These are phyloP conservation scores for Melipona quadrifasciata DNA, from an alignment of 1,140 invertebrate genomes.

Conservation along the genomic window DNA sequence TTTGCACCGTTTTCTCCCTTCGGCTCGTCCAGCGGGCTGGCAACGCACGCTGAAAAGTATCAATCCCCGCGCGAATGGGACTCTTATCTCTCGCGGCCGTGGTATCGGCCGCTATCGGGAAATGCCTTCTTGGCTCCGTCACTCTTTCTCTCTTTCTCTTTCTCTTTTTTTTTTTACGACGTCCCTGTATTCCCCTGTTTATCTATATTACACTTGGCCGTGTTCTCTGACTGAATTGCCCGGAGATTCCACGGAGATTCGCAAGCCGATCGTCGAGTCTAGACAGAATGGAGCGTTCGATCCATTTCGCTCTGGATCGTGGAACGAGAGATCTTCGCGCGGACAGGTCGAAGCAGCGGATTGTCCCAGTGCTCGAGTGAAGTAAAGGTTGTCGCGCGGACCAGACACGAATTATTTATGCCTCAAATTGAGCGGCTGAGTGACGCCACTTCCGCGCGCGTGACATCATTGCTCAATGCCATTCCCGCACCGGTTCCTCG, in stretches of 20 bases:
- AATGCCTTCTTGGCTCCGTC: neutral
- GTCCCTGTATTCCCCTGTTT: neutral
- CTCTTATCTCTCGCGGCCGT: slow-evolving; percentile 34
- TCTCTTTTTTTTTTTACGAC: neutral
- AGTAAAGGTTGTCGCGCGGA: slow-evolving; percentile 46
- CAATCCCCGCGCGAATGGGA: slow-evolving; percentile 26
- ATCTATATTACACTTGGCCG: neutral
- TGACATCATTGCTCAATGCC: slow-evolving; percentile 69
- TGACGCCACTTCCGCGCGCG: slow-evolving; percentile 67
- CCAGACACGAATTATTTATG: slow-evolving; percentile 62
- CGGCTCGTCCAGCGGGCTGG: slow-evolving; percentile 3
- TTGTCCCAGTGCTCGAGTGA: slow-evolving; percentile 25
- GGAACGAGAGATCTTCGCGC: neutral
- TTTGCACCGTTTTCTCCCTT: neutral
- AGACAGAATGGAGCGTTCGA: neutral
- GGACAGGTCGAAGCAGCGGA: neutral
- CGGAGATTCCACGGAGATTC: neutral
- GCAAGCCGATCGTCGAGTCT: too few species aligned
- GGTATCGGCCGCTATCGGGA: neutral
- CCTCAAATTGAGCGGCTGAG: slow-evolving; percentile 45
- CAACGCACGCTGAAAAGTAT: slow-evolving; percentile 34
- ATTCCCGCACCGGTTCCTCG: neutral
- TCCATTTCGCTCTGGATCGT: neutral
- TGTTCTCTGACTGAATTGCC: neutral
- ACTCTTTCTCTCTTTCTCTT: neutral